Evolutionary conservation across 1,140 invertebrate genomes (phyloP), one percentile per base, ranked within the genome.

Genomic region (Steinernema feltiae): DNA sequence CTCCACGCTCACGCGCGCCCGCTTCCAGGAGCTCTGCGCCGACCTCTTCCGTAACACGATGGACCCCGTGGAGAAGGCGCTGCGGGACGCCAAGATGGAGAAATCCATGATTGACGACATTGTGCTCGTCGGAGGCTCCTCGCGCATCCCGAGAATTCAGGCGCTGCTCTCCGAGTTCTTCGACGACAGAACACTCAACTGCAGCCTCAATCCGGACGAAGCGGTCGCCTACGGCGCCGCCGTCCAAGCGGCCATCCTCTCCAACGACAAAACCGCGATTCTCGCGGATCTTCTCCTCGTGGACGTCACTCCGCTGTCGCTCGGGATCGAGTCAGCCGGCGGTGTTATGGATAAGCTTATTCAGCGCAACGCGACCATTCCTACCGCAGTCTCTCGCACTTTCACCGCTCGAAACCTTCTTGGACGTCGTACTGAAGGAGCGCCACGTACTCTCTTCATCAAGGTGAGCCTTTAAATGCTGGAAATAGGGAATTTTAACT

Each of bases 301-400:
- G 31, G 95, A 98, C 85, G 95, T 97, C 30, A 92, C 95, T 30
- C 95, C 95, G 0, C 87, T 98, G 80, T 97, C 94, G 15, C 89
- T 98, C 83, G 95, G 95, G 90, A 97, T 97, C 84, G 95, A 97
- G 87, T 97, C 95, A n/a, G 95, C 94, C 80, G 94, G 94, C 72
- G 94, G 94, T 85, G 93, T 97, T 74, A 97, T 97, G 94, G 96
- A 93, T 69, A 91, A 92, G 12, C 89, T 97, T 0, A 95, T 97
- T 87, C 95, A 89, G 77, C 90, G 94, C 70, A 97, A 97, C 89
- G 95, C 94, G 2, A 95, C 93, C 83, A 96, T 98, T 86, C 95
- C 95, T 30, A 95, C 93, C n/a, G 32, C 96, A 95, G 88, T 93
- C 85, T 94, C 93, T 0, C 94, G 97, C 85, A 95, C 93, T 18